Evolutionary conservation across 1,140 invertebrate genomes (phyloP), one percentile per base, ranked within the genome.

Genomic region (Drosophila repleta): DNA sequence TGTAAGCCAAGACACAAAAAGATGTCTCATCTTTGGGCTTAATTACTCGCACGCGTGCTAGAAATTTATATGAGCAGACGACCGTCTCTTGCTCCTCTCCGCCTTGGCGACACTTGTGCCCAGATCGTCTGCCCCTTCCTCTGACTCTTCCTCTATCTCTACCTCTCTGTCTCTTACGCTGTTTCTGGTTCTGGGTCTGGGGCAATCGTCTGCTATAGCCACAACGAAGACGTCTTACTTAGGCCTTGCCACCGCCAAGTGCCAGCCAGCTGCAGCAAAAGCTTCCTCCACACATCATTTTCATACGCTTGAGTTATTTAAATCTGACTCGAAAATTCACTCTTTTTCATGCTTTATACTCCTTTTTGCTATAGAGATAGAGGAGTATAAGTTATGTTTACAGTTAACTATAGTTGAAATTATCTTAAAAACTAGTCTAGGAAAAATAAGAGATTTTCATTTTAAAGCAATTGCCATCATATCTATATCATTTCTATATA

Each of bases 21-120:
- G 83, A 88, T 88, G 83, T 82, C 79, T 74, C 83, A 79, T 88
- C 83, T 88, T 74, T 74, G 69, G 69, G 69, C 83, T 88, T 88
- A 88, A 88, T 88, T 88, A 88, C 83, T 83, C 67, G 79, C 79
- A 88, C 83, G 83, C 83, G 83, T 88, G 83, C 83, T 88, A 88
- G 82, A 85, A 72, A 87, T 87, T 85, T 62, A 69, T 83, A 78
- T 72, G 71, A 74, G 60, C 65, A 68, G 71, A 62, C 64, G 49
- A n/a, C 8, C 37, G 15, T 20, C 41, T 7, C 35, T 35, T 32
- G 13, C 15, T 53, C 18, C 15, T 5, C 29, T 29, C 1, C 1
- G 6, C 7, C 13, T 13, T 55, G 52, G 57, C 58, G 57, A 57
- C 64, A 72, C 65, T 62, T 69, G 65, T 52, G 51, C 29, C 20